Base-by-base conservation (phyloP, 2,888 invertebrate genomes). In the Agonopterix arenella region DNA sequence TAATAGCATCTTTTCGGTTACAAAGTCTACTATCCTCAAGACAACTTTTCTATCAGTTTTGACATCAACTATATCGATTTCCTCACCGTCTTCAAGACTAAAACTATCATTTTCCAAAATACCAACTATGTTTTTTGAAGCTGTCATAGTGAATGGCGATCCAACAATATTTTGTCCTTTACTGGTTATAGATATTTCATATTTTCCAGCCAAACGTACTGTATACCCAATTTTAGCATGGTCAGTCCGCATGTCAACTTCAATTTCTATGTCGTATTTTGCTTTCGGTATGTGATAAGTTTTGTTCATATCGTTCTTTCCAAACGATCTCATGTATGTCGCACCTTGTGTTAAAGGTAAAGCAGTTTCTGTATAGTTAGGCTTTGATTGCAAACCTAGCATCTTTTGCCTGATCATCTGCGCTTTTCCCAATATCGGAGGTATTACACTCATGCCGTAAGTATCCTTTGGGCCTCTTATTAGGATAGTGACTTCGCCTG, bases 71-170 rank as follows among this genome's bases (percentile, higher is more conserved):
- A 89, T 85, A 53, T 84, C 84, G 44, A 88, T 85, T 77, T 88
- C 85, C 73, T 89, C 88, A 1, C 86, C 88, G 48, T 88, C 76
- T 72, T 89, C 88, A 51, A 88, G 70, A 51, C 74, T 73, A 50
- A 78, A 82, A 55, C 67, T 85, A 47, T 86, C 83, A 57, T 64
- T 75, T 70, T 85, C 82, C 50, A 88, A 60, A 37, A 73, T 62
- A 41, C 64, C 64, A 4, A 86, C 54, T 40, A 86, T 82, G 53
- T 85, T 80, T 49, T 77, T 67, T 2, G 82, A 75, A 13, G 90
- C 86, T 50, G 80, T 89, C 3, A 91, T 79, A 48, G 70, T 70
- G 61, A 89, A 93, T 1, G 93, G 93, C 16, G 92, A 92, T n/a
- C 92, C 92, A 37, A 88, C 84, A 42, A 91, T 80, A 60, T 85